A percentile compares a stretch with the other conserved stretches of the same genome.
Conservation (phyloP, 2,797 vertebrate species). For the Phalloptychus januarius region DNA sequence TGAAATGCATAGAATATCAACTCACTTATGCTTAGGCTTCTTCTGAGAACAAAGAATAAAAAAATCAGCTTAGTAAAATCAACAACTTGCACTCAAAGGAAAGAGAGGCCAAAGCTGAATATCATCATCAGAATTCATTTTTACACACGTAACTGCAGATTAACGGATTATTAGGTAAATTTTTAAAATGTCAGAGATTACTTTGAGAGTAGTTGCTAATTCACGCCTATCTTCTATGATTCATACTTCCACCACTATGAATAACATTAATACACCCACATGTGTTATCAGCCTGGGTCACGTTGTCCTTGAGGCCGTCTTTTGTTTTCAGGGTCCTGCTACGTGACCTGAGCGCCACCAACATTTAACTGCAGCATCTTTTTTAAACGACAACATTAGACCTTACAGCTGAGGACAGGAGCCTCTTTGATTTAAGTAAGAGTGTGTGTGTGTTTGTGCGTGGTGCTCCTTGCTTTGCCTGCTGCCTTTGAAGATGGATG, state of each 20-base stretch:
- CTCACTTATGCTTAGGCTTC: constrained; percentile 8
- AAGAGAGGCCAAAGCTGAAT: background rate
- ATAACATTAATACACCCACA: constrained; percentile 2
- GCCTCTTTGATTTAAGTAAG: constrained; percentile 60
- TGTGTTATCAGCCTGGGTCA: background rate
- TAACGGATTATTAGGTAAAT: background rate
- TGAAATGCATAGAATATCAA: constrained; percentile 16
- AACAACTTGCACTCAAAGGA: background rate
- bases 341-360: constrained; percentile 24
- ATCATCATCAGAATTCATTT: background rate
- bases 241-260: constrained; percentile 1
- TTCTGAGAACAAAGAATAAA: constrained; percentile 16
- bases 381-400: constrained; percentile 58
- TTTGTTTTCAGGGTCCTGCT: constrained; percentile 4
- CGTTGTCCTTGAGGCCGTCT: constrained; percentile 27
- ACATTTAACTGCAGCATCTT: constrained; percentile 51
- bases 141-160: background rate
- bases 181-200: constrained; percentile 1
- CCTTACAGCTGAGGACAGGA: constrained; percentile 51
- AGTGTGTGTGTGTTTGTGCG: constrained; percentile 22
- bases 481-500: constrained; percentile 74
- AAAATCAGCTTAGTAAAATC: constrained; percentile 14
- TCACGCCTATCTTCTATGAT: background rate
- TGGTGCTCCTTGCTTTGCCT: constrained; percentile 49
- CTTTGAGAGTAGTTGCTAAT: background rate